Evolutionary conservation across 2,113 vertebrate species (phyloP).

Genomic region (Neopipo cinnamomea): DNA sequence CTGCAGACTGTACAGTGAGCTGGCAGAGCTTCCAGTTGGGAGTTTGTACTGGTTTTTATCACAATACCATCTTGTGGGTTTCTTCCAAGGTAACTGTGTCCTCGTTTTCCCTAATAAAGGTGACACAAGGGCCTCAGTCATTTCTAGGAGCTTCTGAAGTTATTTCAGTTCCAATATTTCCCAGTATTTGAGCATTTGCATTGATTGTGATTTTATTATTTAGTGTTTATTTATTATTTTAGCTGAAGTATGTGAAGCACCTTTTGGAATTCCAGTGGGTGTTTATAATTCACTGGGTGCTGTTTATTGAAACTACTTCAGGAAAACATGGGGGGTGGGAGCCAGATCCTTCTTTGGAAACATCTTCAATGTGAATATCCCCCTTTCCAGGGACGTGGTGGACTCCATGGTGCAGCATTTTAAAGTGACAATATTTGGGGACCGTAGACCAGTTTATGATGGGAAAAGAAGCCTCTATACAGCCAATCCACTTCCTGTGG

Average conservation of each 20-base stretch:
- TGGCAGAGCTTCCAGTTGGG: not conserved
- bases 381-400: slow-evolving; percentile 90
- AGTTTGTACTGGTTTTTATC: not conserved
- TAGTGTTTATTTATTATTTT: not conserved
- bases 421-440: slow-evolving; percentile 98
- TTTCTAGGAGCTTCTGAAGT: not conserved
- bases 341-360: not conserved
- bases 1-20: not conserved
- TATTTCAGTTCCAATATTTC: not conserved
- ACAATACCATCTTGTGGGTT: not conserved
- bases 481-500: slow-evolving; percentile 92
- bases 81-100: not conserved
- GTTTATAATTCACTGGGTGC: not conserved
- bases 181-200: not conserved
- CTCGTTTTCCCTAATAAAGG: not conserved
- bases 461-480: slow-evolving; percentile 97
- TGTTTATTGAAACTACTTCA: slow-evolving; percentile 12
- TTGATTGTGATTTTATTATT: not conserved
- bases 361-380: not conserved
- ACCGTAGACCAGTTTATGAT: slow-evolving; percentile 95
- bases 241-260: not conserved
- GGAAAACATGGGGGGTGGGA: not conserved
- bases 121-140: not conserved
- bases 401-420: slow-evolving; percentile 99
- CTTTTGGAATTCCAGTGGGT: not conserved